A percentile compares a stretch with the other conserved stretches of the same genome.
Conservation (phyloP, 2,113 vertebrate genomes). For the Pomatorhinus ruficollis region DNA sequence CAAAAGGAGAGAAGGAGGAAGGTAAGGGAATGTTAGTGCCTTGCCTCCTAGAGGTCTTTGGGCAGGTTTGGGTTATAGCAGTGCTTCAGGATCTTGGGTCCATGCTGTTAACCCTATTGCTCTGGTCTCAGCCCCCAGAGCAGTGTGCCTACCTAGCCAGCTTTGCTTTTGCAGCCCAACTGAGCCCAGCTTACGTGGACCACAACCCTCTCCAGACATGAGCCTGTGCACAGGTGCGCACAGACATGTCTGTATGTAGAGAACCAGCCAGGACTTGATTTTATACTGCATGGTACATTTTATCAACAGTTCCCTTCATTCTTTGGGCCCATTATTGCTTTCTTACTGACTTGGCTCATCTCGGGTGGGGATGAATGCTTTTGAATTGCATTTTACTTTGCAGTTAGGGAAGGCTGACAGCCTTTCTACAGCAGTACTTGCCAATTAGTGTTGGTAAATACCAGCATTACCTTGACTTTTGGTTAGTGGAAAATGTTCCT, state of each 20-base stretch:
- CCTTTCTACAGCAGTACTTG: neutral
- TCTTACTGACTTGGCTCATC: neutral
- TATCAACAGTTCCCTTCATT: neutral
- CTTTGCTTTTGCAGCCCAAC: neutral
- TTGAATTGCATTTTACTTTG: neutral
- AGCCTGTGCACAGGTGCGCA: neutral
- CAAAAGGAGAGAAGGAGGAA: neutral
- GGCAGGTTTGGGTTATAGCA: neutral
- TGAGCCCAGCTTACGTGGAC: neutral
- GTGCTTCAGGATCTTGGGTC: neutral
- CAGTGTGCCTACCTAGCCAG: too few species aligned
- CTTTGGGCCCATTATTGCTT: neutral
- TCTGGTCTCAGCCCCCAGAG: neutral
- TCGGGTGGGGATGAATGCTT: neutral
- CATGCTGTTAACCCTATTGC: neutral
- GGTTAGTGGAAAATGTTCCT: neutral
- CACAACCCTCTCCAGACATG: neutral
- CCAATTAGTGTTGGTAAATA: neutral
- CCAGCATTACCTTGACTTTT: neutral
- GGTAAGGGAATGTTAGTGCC: neutral
- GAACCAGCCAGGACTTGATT: neutral
- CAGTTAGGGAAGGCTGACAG: neutral
- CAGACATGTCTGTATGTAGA: fast-evolving
- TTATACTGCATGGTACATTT: neutral
- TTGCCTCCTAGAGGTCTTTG: neutral